A percentile compares a stretch with the other conserved stretches of the same genome.
Evolutionary conservation across 2,113 vertebrate species (phyloP).

Genomic region (Pelodiscus sinensis): DNA sequence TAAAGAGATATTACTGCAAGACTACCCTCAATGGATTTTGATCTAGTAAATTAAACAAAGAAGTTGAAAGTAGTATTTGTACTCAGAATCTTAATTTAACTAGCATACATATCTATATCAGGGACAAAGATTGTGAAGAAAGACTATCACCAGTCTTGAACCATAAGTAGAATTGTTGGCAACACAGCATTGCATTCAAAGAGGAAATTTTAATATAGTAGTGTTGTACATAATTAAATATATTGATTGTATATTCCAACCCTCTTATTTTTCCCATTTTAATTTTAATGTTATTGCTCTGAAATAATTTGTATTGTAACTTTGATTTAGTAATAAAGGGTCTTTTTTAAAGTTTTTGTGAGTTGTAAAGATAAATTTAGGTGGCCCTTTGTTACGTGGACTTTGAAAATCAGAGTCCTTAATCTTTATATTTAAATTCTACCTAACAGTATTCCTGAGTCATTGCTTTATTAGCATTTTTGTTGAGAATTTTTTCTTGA

Average conservation of each 20-base stretch:
- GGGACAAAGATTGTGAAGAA: slow-evolving; percentile 68
- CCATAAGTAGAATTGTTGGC: slow-evolving; percentile 32
- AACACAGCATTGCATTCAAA: neutral
- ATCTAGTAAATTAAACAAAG: neutral
- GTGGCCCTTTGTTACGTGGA: slow-evolving; percentile 1
- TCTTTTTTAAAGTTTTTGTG: neutral
- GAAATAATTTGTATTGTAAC: slow-evolving; percentile 51
- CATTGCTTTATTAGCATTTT: slow-evolving; percentile 21
- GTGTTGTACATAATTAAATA: slow-evolving; percentile 44
- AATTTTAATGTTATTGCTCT: slow-evolving; percentile 57
- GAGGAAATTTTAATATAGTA: neutral
- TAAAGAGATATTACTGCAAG: neutral
- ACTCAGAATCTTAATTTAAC: slow-evolving; percentile 4
- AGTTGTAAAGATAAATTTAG: slow-evolving; percentile 27
- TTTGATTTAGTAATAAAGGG: slow-evolving; percentile 54
- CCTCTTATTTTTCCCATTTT: slow-evolving; percentile 18
- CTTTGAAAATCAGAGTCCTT: slow-evolving; percentile 28
- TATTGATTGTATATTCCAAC: neutral
- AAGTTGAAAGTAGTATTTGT: slow-evolving; percentile 2
- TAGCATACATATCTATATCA: slow-evolving; percentile 58
- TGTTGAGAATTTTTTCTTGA: neutral
- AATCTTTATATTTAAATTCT: slow-evolving; percentile 30
- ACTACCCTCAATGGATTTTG: neutral
- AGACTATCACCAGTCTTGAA: slow-evolving; percentile 5
- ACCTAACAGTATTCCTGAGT: slow-evolving; percentile 6